Evolutionary conservation across 1,140 invertebrate species (phyloP).

Genomic region (Zaprionus ornatus): DNA sequence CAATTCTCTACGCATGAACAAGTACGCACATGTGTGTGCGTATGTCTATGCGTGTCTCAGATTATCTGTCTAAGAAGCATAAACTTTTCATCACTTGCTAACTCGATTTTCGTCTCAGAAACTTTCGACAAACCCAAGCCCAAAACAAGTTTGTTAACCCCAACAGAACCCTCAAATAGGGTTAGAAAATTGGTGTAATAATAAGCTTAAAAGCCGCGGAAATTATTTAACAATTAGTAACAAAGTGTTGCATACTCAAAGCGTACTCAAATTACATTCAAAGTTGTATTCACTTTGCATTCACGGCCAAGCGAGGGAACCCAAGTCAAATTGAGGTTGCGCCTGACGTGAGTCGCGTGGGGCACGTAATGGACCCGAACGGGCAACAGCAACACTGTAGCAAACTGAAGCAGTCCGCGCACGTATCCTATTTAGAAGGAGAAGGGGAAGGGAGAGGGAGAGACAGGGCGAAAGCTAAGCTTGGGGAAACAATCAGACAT

Average conservation of each 20-base stretch:
- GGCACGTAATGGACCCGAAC: constrained; percentile 19
- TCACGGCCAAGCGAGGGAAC: not conserved
- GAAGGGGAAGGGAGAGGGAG: not conserved
- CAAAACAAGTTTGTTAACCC: not conserved
- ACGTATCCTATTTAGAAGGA: constrained; percentile 23
- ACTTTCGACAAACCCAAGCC: not conserved
- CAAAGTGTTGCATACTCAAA: not conserved
- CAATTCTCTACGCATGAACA: not conserved
- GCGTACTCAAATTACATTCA: not conserved
- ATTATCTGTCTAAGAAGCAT: not conserved
- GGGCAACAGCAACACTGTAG: not conserved
- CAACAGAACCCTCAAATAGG: not conserved
- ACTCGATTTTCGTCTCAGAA: not conserved
- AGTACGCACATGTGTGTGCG: too few species aligned
- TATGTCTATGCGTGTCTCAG: not conserved
- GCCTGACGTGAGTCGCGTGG: constrained; percentile 1
- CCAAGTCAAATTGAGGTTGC: constrained; percentile 19
- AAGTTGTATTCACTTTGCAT: not conserved
- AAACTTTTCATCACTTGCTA: not conserved
- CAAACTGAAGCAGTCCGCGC: constrained; percentile 20
- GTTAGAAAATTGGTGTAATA: not conserved
- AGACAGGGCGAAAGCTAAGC: not conserved
- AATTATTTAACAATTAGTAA: not conserved
- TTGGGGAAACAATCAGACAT: constrained; percentile 33
- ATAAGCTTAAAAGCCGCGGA: not conserved